Evolutionary conservation across 2,888 invertebrate genomes (phyloP).

Genomic region (Ceriagrion tenellum): DNA sequence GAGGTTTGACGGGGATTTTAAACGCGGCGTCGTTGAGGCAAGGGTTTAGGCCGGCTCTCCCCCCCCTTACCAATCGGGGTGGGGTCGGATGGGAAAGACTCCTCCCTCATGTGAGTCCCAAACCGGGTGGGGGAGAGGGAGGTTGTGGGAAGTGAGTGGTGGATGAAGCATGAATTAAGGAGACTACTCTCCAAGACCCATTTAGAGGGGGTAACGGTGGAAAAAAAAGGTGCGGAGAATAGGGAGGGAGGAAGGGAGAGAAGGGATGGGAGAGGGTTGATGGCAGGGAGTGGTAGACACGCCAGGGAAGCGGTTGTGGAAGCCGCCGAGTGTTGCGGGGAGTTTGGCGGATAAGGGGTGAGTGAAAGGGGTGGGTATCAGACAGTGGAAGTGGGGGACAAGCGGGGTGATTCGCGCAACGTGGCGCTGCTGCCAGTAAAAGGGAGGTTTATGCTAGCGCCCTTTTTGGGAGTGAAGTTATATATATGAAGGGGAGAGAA

Average conservation of each 20-base stretch:
- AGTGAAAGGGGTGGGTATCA: too few species aligned
- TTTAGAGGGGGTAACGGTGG: not conserved
- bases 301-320: not conserved
- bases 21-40: not conserved
- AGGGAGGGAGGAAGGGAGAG: not conserved
- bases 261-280: too few species aligned
- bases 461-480: slow-evolving; percentile 1
- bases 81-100: not conserved
- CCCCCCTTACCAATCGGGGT: not conserved
- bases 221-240: not conserved
- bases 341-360: too few species aligned
- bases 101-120: not conserved
- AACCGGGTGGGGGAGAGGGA: not conserved
- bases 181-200: not conserved
- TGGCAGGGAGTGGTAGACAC: too few species aligned
- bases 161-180: not conserved
- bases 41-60: not conserved
- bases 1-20: not conserved
- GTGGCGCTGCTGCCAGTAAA: not conserved
- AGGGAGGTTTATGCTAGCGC: slow-evolving; percentile 6
- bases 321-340: not conserved
- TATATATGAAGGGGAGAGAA: not conserved
- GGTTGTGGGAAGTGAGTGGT: not conserved
- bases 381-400: too few species aligned
- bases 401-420: not conserved